Base-by-base conservation (phyloP, 2,113 vertebrate species). In the Hemichromis elongatus region DNA sequence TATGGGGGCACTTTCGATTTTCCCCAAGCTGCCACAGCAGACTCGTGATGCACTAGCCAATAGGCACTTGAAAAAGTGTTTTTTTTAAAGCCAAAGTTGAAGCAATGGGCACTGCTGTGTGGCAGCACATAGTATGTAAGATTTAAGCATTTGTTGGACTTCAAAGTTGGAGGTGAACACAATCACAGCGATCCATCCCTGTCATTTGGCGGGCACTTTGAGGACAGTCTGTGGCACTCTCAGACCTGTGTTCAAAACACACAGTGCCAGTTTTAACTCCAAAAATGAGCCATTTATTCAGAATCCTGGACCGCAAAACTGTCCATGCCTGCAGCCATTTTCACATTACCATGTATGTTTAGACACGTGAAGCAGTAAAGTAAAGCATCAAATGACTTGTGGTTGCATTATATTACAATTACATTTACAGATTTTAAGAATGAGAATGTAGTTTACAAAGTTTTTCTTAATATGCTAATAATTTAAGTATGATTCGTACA, bases 181-280 rank as follows among this genome's bases (percentile, higher is more conserved):
- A 80, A 66, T 87, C 83, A 84, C 54, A 52, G 55, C 79, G 52
- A 91, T 91, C 86, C 87, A 77, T 88, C 77, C 18, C n/a, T 80
- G 30, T 82, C 81, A 78, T 92, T 85, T 83, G 70, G 54, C 9
- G 52, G 66, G 55, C 19, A 57, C 77, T 87, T 82, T 79, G 42
- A 86, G 78, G 77, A 86, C 79, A 81, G n/a, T 85, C 19, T 16
- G 13, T 86, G 28, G 56, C 63, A 45, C 61, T 73, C 14, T 21
- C 19, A 80, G 54, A 66, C 52, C 42, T 79, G 24, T 52, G 1
- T 52, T 33, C 24, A 75, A 75, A 75, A 50, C 45, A 33, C 45
- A 75, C 9, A 75, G 26, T 57, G 33, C 1, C 45, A 52, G 42
- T 24, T 79, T 7, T 77, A 10, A 19, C 13, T 56, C 16, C 79